phyloP scores from a whole-genome alignment of 1,140 invertebrate genomes.

The Calosoma granatense region DNA sequence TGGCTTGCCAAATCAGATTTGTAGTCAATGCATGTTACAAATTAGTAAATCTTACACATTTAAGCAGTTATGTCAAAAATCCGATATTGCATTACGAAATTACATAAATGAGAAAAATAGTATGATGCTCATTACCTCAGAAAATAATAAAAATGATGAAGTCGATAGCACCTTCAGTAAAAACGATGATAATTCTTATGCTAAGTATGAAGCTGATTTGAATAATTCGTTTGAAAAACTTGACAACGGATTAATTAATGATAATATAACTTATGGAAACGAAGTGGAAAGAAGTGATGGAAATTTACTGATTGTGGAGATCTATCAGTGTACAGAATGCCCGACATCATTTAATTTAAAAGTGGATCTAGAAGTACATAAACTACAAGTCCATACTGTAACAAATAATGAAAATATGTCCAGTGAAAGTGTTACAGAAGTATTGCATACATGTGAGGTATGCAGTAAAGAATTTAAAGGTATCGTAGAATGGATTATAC shows the following conservation, averaged over 20 bases:
- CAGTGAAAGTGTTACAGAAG: background rate
- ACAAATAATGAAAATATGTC: background rate
- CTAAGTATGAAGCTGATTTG: no score
- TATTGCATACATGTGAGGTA: background rate
- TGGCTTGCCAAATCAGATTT: background rate
- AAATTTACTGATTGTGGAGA: background rate
- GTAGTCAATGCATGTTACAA: constrained; percentile 2
- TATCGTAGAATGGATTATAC: background rate
- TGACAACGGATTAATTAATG: background rate
- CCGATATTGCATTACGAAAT: constrained; percentile 1
- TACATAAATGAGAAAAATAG: background rate
- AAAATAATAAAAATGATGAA: no score
- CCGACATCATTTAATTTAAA: background rate
- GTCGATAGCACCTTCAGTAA: no score
- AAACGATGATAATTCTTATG: no score
- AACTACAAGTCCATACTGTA: background rate
- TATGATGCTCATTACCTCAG: no score
- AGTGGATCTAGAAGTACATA: constrained; percentile 3
- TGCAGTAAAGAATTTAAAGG: constrained; percentile 2
- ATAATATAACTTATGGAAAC: background rate
- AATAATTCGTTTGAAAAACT: no score
- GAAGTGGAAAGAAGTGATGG: background rate
- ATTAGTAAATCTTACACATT: constrained; percentile 3
- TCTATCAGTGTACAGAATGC: background rate
- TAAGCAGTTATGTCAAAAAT: constrained; percentile 4